Evolutionary conservation across 2,113 vertebrate genomes (phyloP).

Genomic region (Smithornis capensis): DNA sequence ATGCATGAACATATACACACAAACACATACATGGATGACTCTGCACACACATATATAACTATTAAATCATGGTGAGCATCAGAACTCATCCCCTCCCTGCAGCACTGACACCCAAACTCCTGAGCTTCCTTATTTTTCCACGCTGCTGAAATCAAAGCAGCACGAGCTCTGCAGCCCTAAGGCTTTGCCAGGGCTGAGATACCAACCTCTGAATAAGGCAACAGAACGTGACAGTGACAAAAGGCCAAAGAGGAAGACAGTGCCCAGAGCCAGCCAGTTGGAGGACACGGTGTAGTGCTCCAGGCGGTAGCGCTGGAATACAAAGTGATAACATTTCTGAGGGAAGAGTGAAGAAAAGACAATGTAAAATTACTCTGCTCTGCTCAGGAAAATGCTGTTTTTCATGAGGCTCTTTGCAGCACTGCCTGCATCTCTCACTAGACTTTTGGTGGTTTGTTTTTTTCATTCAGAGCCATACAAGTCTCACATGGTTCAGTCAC

Average conservation of each 20-base stretch:
- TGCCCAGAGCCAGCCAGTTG: conserved; percentile 90
- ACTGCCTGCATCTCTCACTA: neutral
- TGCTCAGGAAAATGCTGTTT: neutral
- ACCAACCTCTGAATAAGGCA: conserved; percentile 91
- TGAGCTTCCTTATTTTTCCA: rapidly evolving
- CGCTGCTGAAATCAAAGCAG: neutral
- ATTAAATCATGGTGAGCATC: neutral
- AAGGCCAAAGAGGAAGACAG: conserved; percentile 84
- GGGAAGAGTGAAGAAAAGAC: neutral
- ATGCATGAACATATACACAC: rapidly evolving
- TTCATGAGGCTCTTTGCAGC: neutral
- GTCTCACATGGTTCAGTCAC: rapidly evolving
- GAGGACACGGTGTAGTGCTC: conserved; percentile 97
- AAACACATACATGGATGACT: rapidly evolving
- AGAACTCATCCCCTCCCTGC: neutral
- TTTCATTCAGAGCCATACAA: neutral
- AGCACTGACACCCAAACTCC: neutral
- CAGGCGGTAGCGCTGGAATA: conserved; percentile 93
- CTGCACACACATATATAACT: neutral
- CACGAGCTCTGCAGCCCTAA: neutral
- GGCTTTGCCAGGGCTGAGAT: neutral
- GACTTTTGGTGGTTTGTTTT: neutral
- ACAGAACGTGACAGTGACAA: conserved; percentile 92
- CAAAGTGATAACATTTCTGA: conserved; percentile 98
- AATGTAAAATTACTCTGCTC: neutral